Evolutionary conservation across 2,113 vertebrate species (phyloP).

Genomic region (Pongo abelii): DNA sequence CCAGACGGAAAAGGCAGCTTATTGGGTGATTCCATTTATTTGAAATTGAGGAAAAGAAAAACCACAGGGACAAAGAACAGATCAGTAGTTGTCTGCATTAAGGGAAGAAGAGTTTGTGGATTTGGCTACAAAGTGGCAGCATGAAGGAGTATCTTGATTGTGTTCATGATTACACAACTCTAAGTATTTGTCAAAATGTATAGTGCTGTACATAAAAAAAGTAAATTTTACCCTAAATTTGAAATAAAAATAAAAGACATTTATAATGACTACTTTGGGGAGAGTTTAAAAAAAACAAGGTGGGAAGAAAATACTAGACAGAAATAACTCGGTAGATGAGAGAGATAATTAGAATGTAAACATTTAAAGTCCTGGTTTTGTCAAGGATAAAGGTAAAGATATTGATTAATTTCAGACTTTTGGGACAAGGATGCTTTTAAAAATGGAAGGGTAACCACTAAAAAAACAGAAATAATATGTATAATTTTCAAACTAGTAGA

Average conservation of each 20-base stretch:
- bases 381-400: neutral
- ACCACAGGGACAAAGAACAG: neutral
- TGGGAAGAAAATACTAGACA: neutral
- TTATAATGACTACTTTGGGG: neutral
- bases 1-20: neutral
- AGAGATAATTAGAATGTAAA: constrained; percentile 8
- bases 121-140: neutral
- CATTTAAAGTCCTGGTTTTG: neutral
- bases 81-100: neutral
- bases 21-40: neutral
- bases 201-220: neutral
- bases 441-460: neutral
- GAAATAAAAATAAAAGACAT: neutral
- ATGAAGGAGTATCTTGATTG: neutral
- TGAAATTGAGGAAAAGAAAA: neutral
- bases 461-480: neutral
- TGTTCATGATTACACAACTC: neutral
- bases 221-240: neutral
- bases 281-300: neutral
- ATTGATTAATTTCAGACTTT: neutral
- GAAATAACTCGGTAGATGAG: neutral
- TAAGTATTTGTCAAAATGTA: neutral
- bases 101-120: neutral
- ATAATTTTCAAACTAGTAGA: neutral
- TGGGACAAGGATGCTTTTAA: neutral